Evolutionary conservation across 2,113 vertebrate genomes (phyloP).

Genomic region (Plecotus auritus): DNA sequence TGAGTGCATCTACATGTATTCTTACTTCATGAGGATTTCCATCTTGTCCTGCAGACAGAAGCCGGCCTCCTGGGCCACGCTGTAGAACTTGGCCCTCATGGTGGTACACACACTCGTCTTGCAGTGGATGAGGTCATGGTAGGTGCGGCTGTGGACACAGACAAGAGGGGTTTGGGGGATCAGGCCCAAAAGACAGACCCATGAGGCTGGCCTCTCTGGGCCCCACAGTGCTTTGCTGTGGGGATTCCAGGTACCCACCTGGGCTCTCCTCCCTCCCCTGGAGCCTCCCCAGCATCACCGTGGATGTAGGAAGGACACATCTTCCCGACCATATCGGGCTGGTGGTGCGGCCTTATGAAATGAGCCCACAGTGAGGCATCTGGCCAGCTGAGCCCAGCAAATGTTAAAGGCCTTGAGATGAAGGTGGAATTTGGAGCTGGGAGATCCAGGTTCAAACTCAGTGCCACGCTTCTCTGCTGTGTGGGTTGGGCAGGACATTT

Average conservation of each 20-base stretch:
- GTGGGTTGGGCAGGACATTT: background rate
- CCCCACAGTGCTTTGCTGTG: background rate
- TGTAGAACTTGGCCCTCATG: conserved; percentile 76
- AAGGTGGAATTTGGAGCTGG: background rate
- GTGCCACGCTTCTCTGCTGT: background rate
- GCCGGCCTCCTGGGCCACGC: conserved; percentile 73
- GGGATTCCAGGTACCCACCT: background rate
- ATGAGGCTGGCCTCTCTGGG: background rate
- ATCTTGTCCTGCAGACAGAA: conserved; percentile 76
- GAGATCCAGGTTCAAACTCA: background rate
- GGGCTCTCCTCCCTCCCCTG: background rate
- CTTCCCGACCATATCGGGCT: background rate
- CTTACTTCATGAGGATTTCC: conserved; percentile 79
- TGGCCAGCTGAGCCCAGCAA: background rate
- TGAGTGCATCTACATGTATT: accelerated
- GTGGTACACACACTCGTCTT: conserved; percentile 65
- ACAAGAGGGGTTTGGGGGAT: background rate
- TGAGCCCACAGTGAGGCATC: background rate
- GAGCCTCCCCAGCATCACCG: background rate
- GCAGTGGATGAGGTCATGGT: conserved; percentile 58
- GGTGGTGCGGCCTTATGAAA: background rate
- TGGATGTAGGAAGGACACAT: background rate
- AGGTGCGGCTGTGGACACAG: conserved; percentile 33
- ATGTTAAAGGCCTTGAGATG: background rate
- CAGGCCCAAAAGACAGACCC: background rate